phyloP scores from a whole-genome alignment of 2,888 invertebrate genomes.

The Cephonodes hylas region DNA sequence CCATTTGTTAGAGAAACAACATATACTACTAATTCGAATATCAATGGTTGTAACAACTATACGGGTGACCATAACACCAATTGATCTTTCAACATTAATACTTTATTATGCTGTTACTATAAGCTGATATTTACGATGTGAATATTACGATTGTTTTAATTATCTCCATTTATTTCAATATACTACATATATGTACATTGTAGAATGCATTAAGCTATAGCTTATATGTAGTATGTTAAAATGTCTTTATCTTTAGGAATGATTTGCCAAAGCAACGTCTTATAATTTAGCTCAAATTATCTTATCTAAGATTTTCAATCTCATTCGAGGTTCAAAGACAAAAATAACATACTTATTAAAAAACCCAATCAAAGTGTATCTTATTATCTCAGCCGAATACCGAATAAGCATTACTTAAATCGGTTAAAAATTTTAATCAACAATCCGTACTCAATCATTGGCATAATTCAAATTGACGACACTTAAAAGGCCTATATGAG shows the following conservation, averaged over 20 bases:
- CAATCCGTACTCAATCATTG: constrained; percentile 18
- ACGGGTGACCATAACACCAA: constrained; percentile 44
- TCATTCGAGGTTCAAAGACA: no score
- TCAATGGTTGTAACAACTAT: constrained; percentile 52
- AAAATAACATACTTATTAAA: neutral
- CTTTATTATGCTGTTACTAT: constrained; percentile 1
- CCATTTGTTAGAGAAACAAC: constrained; percentile 29
- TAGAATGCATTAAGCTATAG: no score
- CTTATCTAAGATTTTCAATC: no score
- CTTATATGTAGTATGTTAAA: no score
- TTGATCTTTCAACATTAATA: constrained; percentile 10
- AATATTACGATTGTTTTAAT: neutral
- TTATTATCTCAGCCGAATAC: neutral
- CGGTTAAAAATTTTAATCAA: neutral
- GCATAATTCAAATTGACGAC: constrained; percentile 15
- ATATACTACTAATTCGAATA: constrained; percentile 62
- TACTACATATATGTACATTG: no score
- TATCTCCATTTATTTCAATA: no score
- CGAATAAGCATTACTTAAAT: neutral
- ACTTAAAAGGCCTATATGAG: constrained; percentile 26
- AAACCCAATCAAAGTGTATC: neutral
- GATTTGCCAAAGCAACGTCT: no score
- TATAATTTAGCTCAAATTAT: no score
- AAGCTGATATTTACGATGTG: neutral
- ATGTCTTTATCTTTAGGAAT: no score